Base-by-base conservation (phyloP, 2,113 vertebrate species). In the Rhagologus leucostigma region DNA sequence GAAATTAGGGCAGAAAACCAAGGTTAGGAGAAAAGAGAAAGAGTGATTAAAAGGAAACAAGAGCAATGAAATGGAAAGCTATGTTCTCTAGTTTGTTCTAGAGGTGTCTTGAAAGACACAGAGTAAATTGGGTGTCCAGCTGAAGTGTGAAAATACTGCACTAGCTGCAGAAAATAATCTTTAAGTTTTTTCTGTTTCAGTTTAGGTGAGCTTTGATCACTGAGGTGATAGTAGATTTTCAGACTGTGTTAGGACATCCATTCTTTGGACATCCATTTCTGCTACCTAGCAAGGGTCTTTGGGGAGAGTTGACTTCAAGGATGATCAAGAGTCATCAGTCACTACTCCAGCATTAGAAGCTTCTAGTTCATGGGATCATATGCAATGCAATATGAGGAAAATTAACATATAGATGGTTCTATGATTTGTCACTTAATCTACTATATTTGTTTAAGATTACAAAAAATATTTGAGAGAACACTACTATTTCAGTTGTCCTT, bases 1-100 rank as follows among this genome's bases (percentile, higher is more conserved):
- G 88, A 96, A 93, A 96, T 97, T 93, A 91, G 84, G 92, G 63
- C 69, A 82, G 79, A 89, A 97, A 95, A 91, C 49, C 56, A 52
- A 87, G 32, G 42, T 86, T 92, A 70, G 84, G 77, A 83, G 81
- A 81, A 39, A 74, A 70, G 65, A 76, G 13, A 75, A 92, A 64
- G 12, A 83, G 21, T 9, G 2, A 89, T 93, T 94, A 93, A 50
- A 94, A 87, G 44, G 69, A 27, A 76, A 32, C 7, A 88, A 73
- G 30, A 46, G n/a, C 53, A 87, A 60, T 71, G 59, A 94, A 91
- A 71, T 76, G 5, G 39, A 93, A 91, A 92, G 5, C 14, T 73
- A 3, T 64, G 16, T 74, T 89, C 41, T 90, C 16, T 60, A 68
- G n/a, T 49, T 83, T 10, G 3, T 93, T 89, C 74, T 80, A 70